Percentiles rank a stretch among this genome's conserved stretches.
These are phyloP conservation scores for Philereme transversata DNA, from an alignment of 2,888 invertebrate genomes.

Conservation along the genomic window DNA sequence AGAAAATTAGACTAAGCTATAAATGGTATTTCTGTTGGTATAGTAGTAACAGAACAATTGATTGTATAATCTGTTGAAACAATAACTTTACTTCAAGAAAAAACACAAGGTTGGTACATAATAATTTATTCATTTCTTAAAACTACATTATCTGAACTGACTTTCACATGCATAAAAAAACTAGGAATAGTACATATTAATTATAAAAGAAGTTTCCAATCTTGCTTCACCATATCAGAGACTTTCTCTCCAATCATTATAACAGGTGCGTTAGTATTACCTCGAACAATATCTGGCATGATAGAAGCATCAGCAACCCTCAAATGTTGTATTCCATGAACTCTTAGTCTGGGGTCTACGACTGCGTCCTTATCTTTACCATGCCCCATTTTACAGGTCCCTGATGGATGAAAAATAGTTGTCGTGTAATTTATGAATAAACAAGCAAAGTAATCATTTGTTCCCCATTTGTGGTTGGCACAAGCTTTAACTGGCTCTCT, in stretches of 20 bases:
- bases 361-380: conserved; percentile 64
- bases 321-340: conserved; percentile 69
- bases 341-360: conserved; percentile 61
- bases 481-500: conserved; percentile 84
- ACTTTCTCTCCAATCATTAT: conserved; percentile 92
- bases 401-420: conserved; percentile 77
- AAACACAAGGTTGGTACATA: neutral
- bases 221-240: conserved; percentile 67
- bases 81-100: neutral
- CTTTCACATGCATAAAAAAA: too few relatives aligned
- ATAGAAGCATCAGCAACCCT: conserved; percentile 91
- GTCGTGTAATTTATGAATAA: conserved; percentile 84
- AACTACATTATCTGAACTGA: neutral
- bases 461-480: conserved; percentile 78
- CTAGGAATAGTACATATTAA: too few relatives aligned
- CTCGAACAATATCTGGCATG: conserved; percentile 91
- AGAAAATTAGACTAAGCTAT: too few relatives aligned
- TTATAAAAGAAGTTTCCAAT: conserved; percentile 52
- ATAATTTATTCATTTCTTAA: neutral
- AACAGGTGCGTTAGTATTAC: conserved; percentile 92
- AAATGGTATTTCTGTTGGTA: neutral
- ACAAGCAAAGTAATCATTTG: conserved; percentile 87
- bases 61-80: conserved; percentile 7
- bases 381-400: conserved; percentile 73
- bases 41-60: too few relatives aligned